phyloP scores from a whole-genome alignment of 2,113 vertebrate species.

The Pyxicephalus adspersus region DNA sequence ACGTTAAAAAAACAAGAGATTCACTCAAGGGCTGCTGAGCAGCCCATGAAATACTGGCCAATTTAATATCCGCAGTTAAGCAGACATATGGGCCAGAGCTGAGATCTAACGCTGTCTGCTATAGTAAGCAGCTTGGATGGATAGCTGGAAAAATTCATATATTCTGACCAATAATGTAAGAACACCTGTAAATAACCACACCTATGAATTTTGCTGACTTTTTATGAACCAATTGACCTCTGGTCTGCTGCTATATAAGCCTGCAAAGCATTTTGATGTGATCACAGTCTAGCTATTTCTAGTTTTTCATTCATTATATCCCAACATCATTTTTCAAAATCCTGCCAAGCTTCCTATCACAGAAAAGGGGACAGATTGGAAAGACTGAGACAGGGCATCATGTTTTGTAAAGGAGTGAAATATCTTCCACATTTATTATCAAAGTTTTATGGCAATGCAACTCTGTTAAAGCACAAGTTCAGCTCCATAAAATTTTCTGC shows the following conservation, averaged over 20 bases:
- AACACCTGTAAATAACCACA: constrained; percentile 49
- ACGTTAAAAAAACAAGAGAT: constrained; percentile 39
- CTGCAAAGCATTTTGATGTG: constrained; percentile 43
- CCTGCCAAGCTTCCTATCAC: constrained; percentile 35
- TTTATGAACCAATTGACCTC: constrained; percentile 56
- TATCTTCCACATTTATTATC: constrained; percentile 18
- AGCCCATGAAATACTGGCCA: constrained; percentile 42
- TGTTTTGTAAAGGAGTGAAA: constrained; percentile 28
- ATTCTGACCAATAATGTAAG: constrained; percentile 50
- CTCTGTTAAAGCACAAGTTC: not conserved
- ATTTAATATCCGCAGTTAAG: constrained; percentile 49
- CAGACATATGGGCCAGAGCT: constrained; percentile 41
- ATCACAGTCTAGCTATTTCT: constrained; percentile 47
- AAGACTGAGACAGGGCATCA: constrained; percentile 32
- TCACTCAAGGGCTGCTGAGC: constrained; percentile 21
- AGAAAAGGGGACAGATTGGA: constrained; percentile 20
- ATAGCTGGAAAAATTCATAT: constrained; percentile 37
- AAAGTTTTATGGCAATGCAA: constrained; percentile 4
- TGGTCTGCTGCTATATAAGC: constrained; percentile 28
- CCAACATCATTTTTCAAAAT: constrained; percentile 31
- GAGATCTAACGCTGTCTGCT: constrained; percentile 6
- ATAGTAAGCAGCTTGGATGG: constrained; percentile 27
- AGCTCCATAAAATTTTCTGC: no score
- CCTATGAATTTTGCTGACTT: constrained; percentile 44
- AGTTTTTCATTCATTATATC: constrained; percentile 49